phyloP scores from a whole-genome alignment of 2,113 vertebrate genomes.

The Plestiodon gilberti region DNA sequence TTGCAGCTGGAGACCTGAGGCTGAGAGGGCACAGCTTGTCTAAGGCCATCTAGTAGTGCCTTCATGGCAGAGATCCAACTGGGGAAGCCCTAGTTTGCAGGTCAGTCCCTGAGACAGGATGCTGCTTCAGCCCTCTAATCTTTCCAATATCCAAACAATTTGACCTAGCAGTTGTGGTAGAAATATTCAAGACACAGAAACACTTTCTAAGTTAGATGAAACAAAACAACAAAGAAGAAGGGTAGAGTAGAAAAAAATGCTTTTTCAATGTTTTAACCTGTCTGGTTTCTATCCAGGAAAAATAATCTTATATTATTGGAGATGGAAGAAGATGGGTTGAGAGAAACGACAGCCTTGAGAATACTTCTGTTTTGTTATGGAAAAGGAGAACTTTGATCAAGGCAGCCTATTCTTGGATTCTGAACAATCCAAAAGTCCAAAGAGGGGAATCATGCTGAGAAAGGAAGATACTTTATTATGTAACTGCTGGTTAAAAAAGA shows the following conservation, averaged over 20 bases:
- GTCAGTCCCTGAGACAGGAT: too few relatives aligned
- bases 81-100: too few relatives aligned
- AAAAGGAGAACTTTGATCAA: neutral
- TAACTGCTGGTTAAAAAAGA: neutral
- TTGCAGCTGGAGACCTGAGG: too few relatives aligned
- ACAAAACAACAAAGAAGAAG: neutral
- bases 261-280: neutral
- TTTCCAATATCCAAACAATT: neutral
- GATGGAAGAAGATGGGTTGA: too few relatives aligned
- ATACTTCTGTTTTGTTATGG: neutral
- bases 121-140: too few relatives aligned
- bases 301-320: neutral
- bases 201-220: neutral
- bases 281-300: neutral
- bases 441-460: neutral
- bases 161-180: neutral
- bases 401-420: neutral
- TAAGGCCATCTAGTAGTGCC: too few relatives aligned
- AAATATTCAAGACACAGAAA: neutral
- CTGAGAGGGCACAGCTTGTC: too few relatives aligned
- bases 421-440: neutral
- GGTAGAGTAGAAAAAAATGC: neutral
- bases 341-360: neutral
- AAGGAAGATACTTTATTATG: neutral
- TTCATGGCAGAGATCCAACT: too few relatives aligned